Evolutionary conservation across 2,113 vertebrate species (phyloP).

Genomic region (Hippocampus mohnikei): DNA sequence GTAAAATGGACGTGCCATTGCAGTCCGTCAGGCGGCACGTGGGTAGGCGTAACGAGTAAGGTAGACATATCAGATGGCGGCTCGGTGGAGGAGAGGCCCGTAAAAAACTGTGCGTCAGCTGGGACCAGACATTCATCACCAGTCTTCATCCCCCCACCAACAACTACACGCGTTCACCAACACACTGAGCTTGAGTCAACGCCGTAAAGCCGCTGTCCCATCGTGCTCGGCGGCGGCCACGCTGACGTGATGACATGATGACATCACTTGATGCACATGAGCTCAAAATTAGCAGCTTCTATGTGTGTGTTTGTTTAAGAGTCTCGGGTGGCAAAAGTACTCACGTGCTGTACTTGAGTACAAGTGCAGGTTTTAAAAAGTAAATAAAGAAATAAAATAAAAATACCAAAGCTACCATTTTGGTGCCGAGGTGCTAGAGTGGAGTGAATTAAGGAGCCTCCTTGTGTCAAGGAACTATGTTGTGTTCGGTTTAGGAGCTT

Average conservation of each 20-base stretch:
- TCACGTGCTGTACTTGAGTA: not conserved
- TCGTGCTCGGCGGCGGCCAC: slow-evolving; percentile 9
- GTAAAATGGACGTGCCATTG: not conserved
- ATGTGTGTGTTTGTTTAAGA: slow-evolving; percentile 6
- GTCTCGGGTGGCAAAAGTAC: not conserved
- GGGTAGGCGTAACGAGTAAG: not conserved
- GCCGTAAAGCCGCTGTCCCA: slow-evolving; percentile 48
- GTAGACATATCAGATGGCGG: not conserved
- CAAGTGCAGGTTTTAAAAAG: not conserved
- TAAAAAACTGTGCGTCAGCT: not conserved
- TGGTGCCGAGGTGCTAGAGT: too few relatives aligned
- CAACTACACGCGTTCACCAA: slow-evolving; percentile 22
- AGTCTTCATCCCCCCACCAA: not conserved
- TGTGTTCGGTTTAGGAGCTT: too few relatives aligned
- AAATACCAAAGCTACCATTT: too few relatives aligned
- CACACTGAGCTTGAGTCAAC: slow-evolving; percentile 48
- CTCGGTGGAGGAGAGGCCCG: not conserved
- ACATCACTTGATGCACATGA: slow-evolving; percentile 52
- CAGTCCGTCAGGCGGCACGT: not conserved
- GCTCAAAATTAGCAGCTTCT: slow-evolving; percentile 4
- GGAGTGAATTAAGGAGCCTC: too few relatives aligned
- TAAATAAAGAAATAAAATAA: too few relatives aligned
- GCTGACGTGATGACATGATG: slow-evolving; percentile 48
- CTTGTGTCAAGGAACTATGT: too few relatives aligned
- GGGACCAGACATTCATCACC: not conserved